phyloP scores from a whole-genome alignment of 2,113 vertebrate species.

The Dermatemys mawii region DNA sequence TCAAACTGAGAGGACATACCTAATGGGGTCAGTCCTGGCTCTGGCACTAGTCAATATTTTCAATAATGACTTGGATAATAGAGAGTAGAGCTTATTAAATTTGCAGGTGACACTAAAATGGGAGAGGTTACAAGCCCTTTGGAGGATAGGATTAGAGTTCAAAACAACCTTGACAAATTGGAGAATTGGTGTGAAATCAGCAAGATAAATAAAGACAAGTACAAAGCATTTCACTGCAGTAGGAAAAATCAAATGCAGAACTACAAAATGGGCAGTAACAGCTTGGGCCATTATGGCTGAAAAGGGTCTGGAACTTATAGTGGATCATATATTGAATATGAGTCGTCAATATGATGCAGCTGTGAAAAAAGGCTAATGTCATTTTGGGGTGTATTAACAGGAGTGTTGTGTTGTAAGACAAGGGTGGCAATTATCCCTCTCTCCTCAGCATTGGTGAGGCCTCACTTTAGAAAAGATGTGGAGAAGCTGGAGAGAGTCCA shows the following conservation, averaged over 20 bases:
- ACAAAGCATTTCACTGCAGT: background rate
- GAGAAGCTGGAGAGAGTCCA: background rate
- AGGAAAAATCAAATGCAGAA: background rate
- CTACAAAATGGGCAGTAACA: background rate
- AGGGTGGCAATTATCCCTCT: background rate
- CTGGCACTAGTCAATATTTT: background rate
- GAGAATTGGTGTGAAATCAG: background rate
- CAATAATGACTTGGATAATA: background rate
- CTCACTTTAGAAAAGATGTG: background rate
- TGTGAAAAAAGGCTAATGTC: background rate
- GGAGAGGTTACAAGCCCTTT: background rate
- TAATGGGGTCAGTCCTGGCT: background rate
- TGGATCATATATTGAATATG: background rate
- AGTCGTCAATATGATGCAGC: background rate
- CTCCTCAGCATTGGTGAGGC: background rate
- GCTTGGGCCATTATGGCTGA: background rate
- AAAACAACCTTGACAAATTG: background rate
- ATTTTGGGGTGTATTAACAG: background rate
- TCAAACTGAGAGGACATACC: too few relatives aligned
- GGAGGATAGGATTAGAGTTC: background rate
- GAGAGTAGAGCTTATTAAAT: background rate
- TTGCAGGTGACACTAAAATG: background rate
- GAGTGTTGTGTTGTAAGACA: background rate
- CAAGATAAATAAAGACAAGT: background rate
- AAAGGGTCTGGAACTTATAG: background rate